Evolutionary conservation across 2,888 invertebrate species (phyloP), one percentile per base, ranked within the genome.

Genomic region (Hemithea aestivaria): DNA sequence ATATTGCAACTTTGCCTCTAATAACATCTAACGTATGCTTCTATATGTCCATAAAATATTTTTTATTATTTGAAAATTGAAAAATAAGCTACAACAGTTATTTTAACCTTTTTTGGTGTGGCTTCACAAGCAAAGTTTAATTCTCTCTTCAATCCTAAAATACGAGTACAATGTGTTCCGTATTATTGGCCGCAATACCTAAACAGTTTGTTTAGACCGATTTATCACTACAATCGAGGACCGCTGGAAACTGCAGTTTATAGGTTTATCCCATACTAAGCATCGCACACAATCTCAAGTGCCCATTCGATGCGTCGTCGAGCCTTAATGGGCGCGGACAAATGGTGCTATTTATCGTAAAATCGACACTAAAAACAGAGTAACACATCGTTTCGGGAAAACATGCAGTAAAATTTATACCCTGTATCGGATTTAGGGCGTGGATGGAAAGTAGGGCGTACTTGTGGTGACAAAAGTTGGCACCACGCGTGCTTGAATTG

Each of bases 301-400:
- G 63, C 59, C 76, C 73, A 75, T 78, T 76, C 70, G 59, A 63
- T 66, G 63, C 64, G 76, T 73, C 71, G 73, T 70, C 68, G 69
- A 66, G 59, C 66, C 64, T 62, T 80, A 76, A 81, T 74, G 72
- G 74, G 54, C 42, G 55, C 59, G 64, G 69, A 74, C 74, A 75
- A 82, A 83, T 73, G 71, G 71, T 62, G 56, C 71, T 78, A 77
- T 82, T 81, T 81, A 81, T 83, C 75, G 80, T 75, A 72, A 79
- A 79, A 80, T 79, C 73, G 75, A 72, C 73, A 76, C 73, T 79
- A 66, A 81, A 80, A 79, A 72, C 68, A 66, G 66, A 63, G 68
- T 71, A 70, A 75, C 77, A 77, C 72, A 62, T 75, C 73, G 75
- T 73, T 74, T 65, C 56, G 64, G 64, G 60, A 64, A 65, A 70